Evolutionary conservation across 2,888 invertebrate genomes (phyloP).

Genomic region (Fragum sueziense): DNA sequence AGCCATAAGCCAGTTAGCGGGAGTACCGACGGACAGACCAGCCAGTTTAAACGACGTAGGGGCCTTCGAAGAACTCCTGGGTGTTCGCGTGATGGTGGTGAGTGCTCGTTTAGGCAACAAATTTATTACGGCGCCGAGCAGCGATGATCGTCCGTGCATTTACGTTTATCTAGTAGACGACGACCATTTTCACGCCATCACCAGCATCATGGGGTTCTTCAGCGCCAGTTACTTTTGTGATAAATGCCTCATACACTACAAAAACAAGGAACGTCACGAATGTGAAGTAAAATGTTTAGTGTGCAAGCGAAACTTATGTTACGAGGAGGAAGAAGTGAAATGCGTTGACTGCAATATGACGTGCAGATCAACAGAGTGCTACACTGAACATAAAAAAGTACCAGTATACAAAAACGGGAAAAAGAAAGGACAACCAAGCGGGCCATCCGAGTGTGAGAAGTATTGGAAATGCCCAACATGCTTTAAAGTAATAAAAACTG

Average conservation of each 20-base stretch:
- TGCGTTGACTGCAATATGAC: conserved; percentile 24
- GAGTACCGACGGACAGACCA: conserved; percentile 28
- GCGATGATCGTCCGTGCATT: conserved; percentile 30
- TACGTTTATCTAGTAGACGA: conserved; percentile 46
- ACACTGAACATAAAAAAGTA: conserved; percentile 15
- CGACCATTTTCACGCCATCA: conserved; percentile 40
- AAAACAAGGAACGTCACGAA: conserved; percentile 25
- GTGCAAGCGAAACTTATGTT: conserved; percentile 35
- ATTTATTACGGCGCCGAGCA: conserved; percentile 37
- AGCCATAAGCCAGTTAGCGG: conserved; percentile 35
- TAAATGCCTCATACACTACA: conserved; percentile 26
- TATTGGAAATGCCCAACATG: conserved; percentile 31
- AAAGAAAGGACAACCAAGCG: conserved; percentile 16
- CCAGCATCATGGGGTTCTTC: conserved; percentile 39
- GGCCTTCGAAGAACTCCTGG: conserved; percentile 28
- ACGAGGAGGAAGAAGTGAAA: conserved; percentile 11
- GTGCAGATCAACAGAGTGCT: conserved; percentile 29
- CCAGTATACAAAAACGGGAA: conserved; percentile 20
- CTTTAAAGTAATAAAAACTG: conserved; percentile 23
- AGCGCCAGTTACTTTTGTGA: conserved; percentile 35
- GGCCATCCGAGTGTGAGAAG: conserved; percentile 20
- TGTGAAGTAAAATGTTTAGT: conserved; percentile 35
- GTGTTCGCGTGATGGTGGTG: conserved; percentile 48
- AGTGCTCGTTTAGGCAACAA: conserved; percentile 47
- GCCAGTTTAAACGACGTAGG: conserved; percentile 31